Evolutionary conservation across 23 tunicate genomes (phyloP), one percentile per base, ranked within the genome.

Genomic region (Phallusia fumigata): DNA sequence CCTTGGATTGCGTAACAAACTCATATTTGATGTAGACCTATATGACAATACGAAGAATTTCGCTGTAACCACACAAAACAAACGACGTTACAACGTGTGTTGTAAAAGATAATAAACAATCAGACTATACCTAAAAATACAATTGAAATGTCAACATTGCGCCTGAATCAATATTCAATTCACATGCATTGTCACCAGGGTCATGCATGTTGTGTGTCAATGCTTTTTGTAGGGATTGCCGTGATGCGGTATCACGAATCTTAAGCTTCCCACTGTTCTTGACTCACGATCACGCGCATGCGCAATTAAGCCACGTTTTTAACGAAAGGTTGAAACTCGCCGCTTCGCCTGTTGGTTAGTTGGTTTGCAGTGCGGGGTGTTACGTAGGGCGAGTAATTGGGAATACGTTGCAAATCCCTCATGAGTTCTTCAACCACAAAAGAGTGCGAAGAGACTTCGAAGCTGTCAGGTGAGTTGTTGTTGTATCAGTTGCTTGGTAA

Each of bases 251-350:
- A 58, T 58, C 69, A 58, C 69, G 69, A 58, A 58, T 58, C 69
- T 58, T 58, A 8, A 58, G 26, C 28, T 1, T 58, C 69, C 26
- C 16, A 58, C 69, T 58, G 16, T 58, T 58, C 69, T 24, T 58
- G 69, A 58, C 69, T 58, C 69, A 58, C 69, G 69, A 74, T 74
- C 78, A 74, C 13, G 78, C 78, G 78, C 78, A 74, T 74, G 78
- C 78, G 78, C 78, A 74, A 74, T 74, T 33, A 74, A 74, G 78
- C 78, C 44, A 28, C 78, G 78, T 74, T 58, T 58, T 58, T 58
- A 58, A 22, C 26, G 28, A 58, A 21, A 58, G 69, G 26, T 58
- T 5, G 28, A 58, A 15, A 21, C 69, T 24, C 69, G 5, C 28
- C 69, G 69, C 69, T 58, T 58, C 69, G 69, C 15, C 69, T 51